phyloP scores from a whole-genome alignment of 2,797 vertebrate genomes.

The Cryptoprocta ferox region DNA sequence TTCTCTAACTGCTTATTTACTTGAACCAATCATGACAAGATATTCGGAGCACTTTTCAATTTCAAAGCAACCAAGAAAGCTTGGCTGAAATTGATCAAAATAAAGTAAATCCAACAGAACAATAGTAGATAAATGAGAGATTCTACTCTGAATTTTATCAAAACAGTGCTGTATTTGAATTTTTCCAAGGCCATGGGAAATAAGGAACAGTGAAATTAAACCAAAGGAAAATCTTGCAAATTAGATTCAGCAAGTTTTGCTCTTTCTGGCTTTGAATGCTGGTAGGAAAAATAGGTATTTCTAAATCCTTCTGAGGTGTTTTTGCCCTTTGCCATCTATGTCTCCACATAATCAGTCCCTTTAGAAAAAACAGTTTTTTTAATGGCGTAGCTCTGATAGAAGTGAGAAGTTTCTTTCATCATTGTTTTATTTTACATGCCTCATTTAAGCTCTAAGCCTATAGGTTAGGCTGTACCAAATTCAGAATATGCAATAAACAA shows the following conservation, averaged over 20 bases:
- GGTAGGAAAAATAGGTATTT: background rate
- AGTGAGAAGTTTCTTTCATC: background rate
- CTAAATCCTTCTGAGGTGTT: background rate
- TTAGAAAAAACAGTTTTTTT: background rate
- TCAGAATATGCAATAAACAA: slow-evolving; percentile 2
- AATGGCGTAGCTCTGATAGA: background rate
- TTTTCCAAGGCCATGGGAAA: background rate
- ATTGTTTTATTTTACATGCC: background rate
- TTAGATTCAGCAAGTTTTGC: background rate
- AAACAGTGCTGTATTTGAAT: background rate
- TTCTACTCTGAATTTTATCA: background rate
- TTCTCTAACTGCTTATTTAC: slow-evolving; percentile 25
- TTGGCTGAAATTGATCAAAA: slow-evolving; percentile 29
- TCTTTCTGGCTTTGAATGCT: background rate
- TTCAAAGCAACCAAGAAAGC: slow-evolving; percentile 37
- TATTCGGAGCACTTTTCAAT: background rate
- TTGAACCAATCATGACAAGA: background rate
- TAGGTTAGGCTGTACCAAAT: background rate
- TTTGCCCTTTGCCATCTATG: background rate
- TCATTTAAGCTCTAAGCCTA: slow-evolving; percentile 34
- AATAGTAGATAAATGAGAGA: slow-evolving; percentile 15
- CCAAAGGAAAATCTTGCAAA: background rate
- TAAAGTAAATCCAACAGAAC: background rate
- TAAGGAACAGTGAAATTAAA: slow-evolving; percentile 3
- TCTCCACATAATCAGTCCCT: background rate